A percentile compares a stretch with the other conserved stretches of the same genome.
These are phyloP conservation scores for Aphidius colemani DNA, from an alignment of 2,888 invertebrate genomes.

Conservation along the genomic window DNA sequence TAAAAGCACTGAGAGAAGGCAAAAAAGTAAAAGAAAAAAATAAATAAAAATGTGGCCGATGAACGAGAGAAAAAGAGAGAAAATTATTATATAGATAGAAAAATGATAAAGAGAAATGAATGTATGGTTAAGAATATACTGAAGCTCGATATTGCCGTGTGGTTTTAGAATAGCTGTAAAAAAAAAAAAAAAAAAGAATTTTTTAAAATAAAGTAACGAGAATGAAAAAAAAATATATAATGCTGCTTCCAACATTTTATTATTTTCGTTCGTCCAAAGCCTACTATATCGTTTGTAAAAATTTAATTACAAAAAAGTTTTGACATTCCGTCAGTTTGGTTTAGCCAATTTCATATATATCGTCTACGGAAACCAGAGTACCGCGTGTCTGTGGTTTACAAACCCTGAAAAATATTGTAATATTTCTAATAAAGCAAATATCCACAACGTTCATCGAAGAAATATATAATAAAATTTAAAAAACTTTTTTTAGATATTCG, in stretches of 20 bases:
- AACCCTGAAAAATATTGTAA: constrained; percentile 14
- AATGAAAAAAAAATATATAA: constrained; percentile 13
- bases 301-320: constrained; percentile 61
- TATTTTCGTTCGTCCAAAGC: constrained; percentile 9
- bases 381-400: constrained; percentile 54
- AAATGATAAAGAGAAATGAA: constrained; percentile 39
- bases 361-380: constrained; percentile 50
- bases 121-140: constrained; percentile 41
- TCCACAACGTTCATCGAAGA: neutral
- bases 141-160: constrained; percentile 39
- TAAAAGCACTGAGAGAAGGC: constrained; percentile 33
- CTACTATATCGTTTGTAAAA: constrained; percentile 44
- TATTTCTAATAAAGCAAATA: constrained; percentile 15
- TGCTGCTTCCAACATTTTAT: constrained; percentile 9
- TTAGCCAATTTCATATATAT: constrained; percentile 48
- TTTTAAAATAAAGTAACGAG: neutral
- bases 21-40: constrained; percentile 13
- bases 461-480: neutral
- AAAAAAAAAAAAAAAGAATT: constrained; percentile 12
- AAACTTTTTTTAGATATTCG: neutral
- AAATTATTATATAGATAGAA: constrained; percentile 29
- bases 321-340: constrained; percentile 60
- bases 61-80: constrained; percentile 11
- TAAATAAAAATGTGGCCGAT: constrained; percentile 6
- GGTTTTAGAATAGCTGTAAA: constrained; percentile 25